Evolutionary conservation across 2,797 vertebrate species (phyloP), one percentile per base, ranked within the genome.

Genomic region (Thripadectes ignobilis): DNA sequence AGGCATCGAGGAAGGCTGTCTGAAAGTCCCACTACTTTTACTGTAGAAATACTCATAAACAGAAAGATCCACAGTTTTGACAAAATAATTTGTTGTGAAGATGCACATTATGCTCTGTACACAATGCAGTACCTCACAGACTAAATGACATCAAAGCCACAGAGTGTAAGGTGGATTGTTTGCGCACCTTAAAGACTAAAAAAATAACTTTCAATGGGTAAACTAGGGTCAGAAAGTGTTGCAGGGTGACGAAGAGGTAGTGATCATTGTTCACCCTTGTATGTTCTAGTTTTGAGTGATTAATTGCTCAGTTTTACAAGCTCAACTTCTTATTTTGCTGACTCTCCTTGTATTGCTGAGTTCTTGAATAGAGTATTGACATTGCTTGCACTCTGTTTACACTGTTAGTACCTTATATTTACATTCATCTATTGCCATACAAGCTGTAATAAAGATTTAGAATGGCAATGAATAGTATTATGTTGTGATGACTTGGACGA

Each of bases 261-360:
- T 6, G 2, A 12, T 2, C 2, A 82, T 86, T 92, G 32, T 74
- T 96, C 21, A 32, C 6, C 57, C 73, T 58, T 91, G 32, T 49
- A 71, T 76, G 8, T 79, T 97, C 76, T 88, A 38, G 90, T 92
- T 92, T 62, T 78, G 75, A 80, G 66, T 73, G 30, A 93, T 82
- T 83, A 88, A 94, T 65, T 85, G 26, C 54, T 95, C 34, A 41
- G 9, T 83, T 96, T 93, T 91, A 41, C 39, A 92, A 78, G 72
- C 74, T 69, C 51, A 73, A 2, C 34, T 93, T 91, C 48, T 18
- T 79, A 29, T 92, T 94, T 74, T 80, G 48, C 46, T 93, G 58
- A 93, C 32, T 67, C 54, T 66, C 62, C 29, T 8, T 32, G 41
- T 36, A 32, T 63, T 74, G 49, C 17, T 80, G 23, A 63, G 32